Evolutionary conservation across 1,140 invertebrate genomes (phyloP).

Genomic region (Diorhabda sublineata): DNA sequence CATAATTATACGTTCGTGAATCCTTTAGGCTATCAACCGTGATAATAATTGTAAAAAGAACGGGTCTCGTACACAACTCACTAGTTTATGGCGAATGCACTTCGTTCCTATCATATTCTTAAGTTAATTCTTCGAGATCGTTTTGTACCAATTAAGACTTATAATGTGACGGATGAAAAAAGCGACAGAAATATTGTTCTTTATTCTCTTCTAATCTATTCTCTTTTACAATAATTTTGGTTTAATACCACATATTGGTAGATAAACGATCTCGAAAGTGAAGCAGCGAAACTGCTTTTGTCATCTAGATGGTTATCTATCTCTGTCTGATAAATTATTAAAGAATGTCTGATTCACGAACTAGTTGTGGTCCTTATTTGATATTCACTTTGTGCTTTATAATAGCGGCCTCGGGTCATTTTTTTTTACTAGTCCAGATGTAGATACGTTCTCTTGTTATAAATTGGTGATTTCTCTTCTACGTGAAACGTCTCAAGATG

Average conservation of each 20-base stretch:
- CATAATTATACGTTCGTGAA: constrained; percentile 21
- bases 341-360: constrained; percentile 10
- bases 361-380: not conserved
- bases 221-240: constrained; percentile 6
- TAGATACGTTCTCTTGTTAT: too few species aligned
- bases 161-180: too few species aligned
- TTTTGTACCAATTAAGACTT: too few species aligned
- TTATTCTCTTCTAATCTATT: constrained; percentile 19
- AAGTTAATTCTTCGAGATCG: too few species aligned
- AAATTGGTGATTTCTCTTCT: too few species aligned
- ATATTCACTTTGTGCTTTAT: constrained; percentile 2
- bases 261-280: constrained; percentile 17
- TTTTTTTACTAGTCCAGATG: not conserved
- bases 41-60: constrained; percentile 19
- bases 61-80: not conserved
- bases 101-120: too few species aligned
- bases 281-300: constrained; percentile 18
- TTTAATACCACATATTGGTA: constrained; percentile 19
- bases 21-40: constrained; percentile 20
- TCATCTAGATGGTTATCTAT: constrained; percentile 15
- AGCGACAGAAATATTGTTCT: constrained; percentile 9
- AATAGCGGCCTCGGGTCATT: not conserved
- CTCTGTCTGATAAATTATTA: constrained; percentile 13
- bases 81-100: too few species aligned
- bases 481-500: too few species aligned